phyloP scores from a whole-genome alignment of 2,797 vertebrate species.

The Eutrigla gurnardus region DNA sequence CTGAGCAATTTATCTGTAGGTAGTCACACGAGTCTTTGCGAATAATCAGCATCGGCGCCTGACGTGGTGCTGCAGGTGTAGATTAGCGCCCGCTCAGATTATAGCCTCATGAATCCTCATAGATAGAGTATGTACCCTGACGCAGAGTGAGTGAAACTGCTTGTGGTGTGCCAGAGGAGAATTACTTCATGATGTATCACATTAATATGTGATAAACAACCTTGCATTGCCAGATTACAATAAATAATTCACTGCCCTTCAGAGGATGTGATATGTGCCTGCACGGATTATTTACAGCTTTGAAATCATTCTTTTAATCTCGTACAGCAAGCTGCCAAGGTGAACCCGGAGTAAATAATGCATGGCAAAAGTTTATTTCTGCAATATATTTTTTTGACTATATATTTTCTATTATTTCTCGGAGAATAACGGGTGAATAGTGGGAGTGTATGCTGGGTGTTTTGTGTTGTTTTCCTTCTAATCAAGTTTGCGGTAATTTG shows the following conservation, averaged over 20 bases:
- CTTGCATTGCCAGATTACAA: slow-evolving; percentile 86
- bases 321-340: slow-evolving; percentile 77
- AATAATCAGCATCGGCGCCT: slow-evolving; percentile 64
- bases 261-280: slow-evolving; percentile 81
- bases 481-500: slow-evolving; percentile 55
- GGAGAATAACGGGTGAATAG: slow-evolving; percentile 36
- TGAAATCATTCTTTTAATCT: slow-evolving; percentile 85
- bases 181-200: slow-evolving; percentile 86
- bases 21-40: slow-evolving; percentile 55
- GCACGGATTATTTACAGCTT: slow-evolving; percentile 84
- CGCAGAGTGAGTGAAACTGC: slow-evolving; percentile 74
- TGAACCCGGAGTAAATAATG: slow-evolving; percentile 80
- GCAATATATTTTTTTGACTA: slow-evolving; percentile 60
- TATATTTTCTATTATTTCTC: slow-evolving; percentile 48
- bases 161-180: slow-evolving; percentile 78
- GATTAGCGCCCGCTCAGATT: slow-evolving; percentile 79
- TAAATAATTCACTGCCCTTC: slow-evolving; percentile 88
- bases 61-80: slow-evolving; percentile 74
- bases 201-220: slow-evolving; percentile 89
- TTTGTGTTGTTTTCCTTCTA: slow-evolving; percentile 43
- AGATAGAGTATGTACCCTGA: slow-evolving; percentile 74
- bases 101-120: slow-evolving; percentile 81
- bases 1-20: slow-evolving; percentile 61
- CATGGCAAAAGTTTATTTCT: slow-evolving; percentile 72
- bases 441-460: slow-evolving; percentile 17